Conservation (phyloP, 2,888 invertebrate species). For the Silvanus unidentatus region DNA sequence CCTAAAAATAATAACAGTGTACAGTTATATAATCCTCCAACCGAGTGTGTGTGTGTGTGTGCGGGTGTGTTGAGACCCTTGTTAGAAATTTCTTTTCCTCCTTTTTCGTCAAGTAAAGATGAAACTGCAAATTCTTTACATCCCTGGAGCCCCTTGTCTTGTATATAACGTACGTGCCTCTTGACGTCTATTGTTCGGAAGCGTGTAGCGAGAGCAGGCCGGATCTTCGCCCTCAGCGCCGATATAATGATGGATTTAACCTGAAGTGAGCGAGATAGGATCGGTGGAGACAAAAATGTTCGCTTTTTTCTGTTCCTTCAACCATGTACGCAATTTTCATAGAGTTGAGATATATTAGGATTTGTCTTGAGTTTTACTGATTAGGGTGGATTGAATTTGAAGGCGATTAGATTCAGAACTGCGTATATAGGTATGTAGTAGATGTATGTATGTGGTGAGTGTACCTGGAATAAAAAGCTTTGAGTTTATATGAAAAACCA, state of each 20-base stretch:
- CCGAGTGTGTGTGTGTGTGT: neutral
- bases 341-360: too few species aligned
- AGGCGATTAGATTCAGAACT: too few species aligned
- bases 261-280: constrained; percentile 17
- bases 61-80: constrained; percentile 15
- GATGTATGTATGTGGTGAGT: too few species aligned
- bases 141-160: constrained; percentile 31
- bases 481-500: too few species aligned
- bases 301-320: neutral
- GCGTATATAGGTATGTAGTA: too few species aligned
- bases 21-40: neutral
- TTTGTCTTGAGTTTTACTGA: too few species aligned
- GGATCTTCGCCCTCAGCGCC: constrained; percentile 45
- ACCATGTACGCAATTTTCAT: too few species aligned
- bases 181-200: constrained; percentile 47
- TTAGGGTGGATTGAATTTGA: too few species aligned
- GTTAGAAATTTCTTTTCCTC: constrained; percentile 16
- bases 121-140: constrained; percentile 19
- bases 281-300: neutral
- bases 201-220: constrained; percentile 42
- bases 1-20: too few species aligned
- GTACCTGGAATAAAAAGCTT: too few species aligned
- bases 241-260: constrained; percentile 47
- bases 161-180: constrained; percentile 41
- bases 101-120: constrained; percentile 16